phyloP scores from a whole-genome alignment of 2,113 vertebrate species.

The Rhinolophus ferrumequinum region DNA sequence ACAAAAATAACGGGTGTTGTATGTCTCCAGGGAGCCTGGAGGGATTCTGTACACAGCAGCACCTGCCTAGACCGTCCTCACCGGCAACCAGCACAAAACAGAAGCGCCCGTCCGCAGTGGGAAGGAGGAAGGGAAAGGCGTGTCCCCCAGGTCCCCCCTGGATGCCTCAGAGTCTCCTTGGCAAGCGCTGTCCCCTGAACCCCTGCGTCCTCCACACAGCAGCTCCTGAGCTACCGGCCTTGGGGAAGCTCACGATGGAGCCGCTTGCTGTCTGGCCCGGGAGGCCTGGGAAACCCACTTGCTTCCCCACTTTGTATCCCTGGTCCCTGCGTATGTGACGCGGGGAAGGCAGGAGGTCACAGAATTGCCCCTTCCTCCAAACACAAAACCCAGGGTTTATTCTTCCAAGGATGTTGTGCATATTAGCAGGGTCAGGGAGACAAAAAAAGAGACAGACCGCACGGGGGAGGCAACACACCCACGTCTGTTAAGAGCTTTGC shows the following conservation, averaged over 20 bases:
- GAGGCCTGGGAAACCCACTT: background rate
- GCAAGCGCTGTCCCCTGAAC: fast-evolving
- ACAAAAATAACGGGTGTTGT: background rate
- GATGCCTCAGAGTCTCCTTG: background rate
- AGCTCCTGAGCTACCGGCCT: fast-evolving
- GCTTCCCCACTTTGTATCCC: background rate
- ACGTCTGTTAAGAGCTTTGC: no score
- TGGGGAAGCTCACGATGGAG: fast-evolving
- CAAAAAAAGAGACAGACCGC: background rate
- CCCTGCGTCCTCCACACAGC: fast-evolving
- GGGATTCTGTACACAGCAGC: background rate
- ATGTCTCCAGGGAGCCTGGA: background rate
- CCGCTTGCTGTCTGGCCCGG: fast-evolving
- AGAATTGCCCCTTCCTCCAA: background rate
- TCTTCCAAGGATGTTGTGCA: background rate
- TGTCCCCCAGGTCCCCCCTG: fast-evolving
- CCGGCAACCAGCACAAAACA: background rate
- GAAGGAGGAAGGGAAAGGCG: fast-evolving
- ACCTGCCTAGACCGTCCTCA: no score
- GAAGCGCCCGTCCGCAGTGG: background rate
- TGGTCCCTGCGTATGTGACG: background rate
- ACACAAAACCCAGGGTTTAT: background rate
- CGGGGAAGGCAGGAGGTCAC: fast-evolving
- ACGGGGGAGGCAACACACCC: fast-evolving
- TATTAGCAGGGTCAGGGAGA: background rate